Evolutionary conservation across 2,888 invertebrate species (phyloP).

Genomic region (Ochropleura leucogaster): DNA sequence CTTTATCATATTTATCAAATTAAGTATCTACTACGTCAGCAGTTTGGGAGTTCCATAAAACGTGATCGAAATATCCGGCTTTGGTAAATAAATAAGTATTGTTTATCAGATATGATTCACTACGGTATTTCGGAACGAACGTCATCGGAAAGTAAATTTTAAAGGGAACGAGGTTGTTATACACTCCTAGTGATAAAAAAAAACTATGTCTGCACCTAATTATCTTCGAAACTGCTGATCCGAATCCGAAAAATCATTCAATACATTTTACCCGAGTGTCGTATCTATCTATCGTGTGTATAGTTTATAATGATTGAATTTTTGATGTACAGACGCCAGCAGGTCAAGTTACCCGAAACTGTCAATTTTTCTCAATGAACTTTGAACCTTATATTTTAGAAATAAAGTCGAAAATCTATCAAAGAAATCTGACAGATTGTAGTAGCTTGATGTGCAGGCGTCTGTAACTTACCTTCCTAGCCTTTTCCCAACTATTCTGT

Average conservation of each 20-base stretch:
- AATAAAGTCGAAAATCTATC: too few species aligned
- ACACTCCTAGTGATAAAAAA: constrained; percentile 12
- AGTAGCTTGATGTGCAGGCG: too few species aligned
- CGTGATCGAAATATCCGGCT: constrained; percentile 57
- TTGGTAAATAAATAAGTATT: constrained; percentile 29
- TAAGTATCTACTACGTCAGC: constrained; percentile 12
- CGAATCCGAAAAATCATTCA: neutral
- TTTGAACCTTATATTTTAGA: too few species aligned
- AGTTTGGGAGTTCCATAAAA: constrained; percentile 14
- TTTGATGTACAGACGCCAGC: too few species aligned
- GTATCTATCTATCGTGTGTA: neutral
- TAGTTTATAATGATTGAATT: neutral
- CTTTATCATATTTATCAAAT: constrained; percentile 19
- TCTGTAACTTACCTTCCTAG: too few species aligned
- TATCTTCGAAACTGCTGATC: neutral
- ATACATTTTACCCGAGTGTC: neutral
- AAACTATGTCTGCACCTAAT: neutral
- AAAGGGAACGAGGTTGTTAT: constrained; percentile 15
- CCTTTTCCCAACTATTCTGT: too few species aligned
- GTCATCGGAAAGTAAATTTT: constrained; percentile 43
- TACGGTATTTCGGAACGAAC: constrained; percentile 22
- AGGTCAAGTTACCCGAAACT: too few species aligned
- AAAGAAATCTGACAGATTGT: too few species aligned
- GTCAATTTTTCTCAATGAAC: too few species aligned
- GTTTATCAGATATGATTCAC: constrained; percentile 40